These are phyloP conservation scores for Choristoneura rosaceana DNA, from an alignment of 2,888 invertebrate species.

Conservation along the genomic window DNA sequence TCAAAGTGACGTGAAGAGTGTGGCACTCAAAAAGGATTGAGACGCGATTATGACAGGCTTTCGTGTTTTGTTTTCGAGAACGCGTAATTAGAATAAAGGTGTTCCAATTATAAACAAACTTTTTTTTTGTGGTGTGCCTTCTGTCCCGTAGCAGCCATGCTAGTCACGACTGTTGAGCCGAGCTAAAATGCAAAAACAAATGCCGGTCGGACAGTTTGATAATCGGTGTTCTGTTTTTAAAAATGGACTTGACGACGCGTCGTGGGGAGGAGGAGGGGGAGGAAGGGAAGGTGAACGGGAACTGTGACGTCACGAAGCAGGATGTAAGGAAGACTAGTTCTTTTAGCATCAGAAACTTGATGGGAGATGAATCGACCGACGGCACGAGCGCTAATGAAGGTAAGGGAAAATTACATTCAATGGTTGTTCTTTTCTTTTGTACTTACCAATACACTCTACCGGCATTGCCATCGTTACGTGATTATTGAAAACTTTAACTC, in stretches of 20 bases:
- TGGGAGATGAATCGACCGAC: conserved; percentile 72
- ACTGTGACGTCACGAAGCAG: conserved; percentile 67
- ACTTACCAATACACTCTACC: too few relatives aligned
- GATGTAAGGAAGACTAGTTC: conserved; percentile 70
- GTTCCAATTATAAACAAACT: not conserved
- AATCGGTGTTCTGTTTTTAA: conserved; percentile 52
- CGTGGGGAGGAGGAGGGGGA: conserved; percentile 69
- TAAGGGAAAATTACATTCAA: conserved; percentile 46
- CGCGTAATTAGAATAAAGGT: not conserved
- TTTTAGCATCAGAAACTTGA: conserved; percentile 77
- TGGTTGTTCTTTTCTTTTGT: too few relatives aligned
- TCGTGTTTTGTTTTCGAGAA: not conserved
- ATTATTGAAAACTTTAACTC: too few relatives aligned
- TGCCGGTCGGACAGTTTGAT: conserved; percentile 44
- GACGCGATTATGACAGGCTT: not conserved
- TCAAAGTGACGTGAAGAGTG: conserved; percentile 28
- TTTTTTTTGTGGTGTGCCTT: not conserved
- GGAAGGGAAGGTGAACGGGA: conserved; percentile 63
- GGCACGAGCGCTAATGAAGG: conserved; percentile 67
- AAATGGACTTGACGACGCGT: conserved; percentile 82
- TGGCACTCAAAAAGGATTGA: conserved; percentile 15
- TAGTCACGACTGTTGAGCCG: conserved; percentile 15
- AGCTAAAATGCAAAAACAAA: conserved; percentile 48
- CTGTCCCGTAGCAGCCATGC: not conserved
- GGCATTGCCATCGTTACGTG: too few relatives aligned